Evolutionary conservation across 35 echinoderm and acorn worm genomes (phyloP).

Genomic region (Lytechinus variegatus): DNA sequence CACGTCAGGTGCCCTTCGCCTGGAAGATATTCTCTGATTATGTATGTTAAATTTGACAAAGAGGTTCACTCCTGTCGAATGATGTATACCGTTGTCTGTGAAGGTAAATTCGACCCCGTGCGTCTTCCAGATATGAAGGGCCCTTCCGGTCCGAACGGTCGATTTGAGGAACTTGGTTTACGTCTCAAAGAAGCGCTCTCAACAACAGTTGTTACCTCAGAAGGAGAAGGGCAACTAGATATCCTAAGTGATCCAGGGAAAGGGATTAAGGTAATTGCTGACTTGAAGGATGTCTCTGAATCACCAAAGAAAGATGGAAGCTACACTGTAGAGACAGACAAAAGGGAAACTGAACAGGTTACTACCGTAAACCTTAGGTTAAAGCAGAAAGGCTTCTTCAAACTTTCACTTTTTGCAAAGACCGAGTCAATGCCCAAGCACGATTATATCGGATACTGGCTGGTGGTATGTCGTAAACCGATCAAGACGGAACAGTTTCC

Average conservation of each 20-base stretch:
- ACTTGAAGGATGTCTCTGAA: conserved; percentile 17
- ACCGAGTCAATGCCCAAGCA: not conserved
- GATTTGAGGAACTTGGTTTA: not conserved
- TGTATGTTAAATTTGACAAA: not conserved
- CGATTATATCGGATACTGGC: not conserved
- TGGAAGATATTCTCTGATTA: not conserved
- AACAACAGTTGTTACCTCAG: not conserved
- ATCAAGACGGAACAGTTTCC: not conserved
- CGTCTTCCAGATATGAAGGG: not conserved
- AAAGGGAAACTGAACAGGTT: not conserved
- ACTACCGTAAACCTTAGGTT: not conserved
- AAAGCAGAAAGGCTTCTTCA: not conserved
- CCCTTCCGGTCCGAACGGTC: not conserved
- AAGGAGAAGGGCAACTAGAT: conserved; percentile 11
- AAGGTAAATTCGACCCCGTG: not conserved
- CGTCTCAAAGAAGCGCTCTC: not conserved
- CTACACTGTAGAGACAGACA: not conserved
- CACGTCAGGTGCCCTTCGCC: not conserved
- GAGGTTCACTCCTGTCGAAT: not conserved
- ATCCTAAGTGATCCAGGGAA: not conserved
- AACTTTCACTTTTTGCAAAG: conserved; percentile 25
- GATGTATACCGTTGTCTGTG: not conserved
- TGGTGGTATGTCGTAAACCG: conserved; percentile 7
- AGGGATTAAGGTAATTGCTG: not conserved
- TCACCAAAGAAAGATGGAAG: not conserved